These are phyloP conservation scores for Drosophila emarginata DNA, from an alignment of 2,888 invertebrate species.

Conservation along the genomic window DNA sequence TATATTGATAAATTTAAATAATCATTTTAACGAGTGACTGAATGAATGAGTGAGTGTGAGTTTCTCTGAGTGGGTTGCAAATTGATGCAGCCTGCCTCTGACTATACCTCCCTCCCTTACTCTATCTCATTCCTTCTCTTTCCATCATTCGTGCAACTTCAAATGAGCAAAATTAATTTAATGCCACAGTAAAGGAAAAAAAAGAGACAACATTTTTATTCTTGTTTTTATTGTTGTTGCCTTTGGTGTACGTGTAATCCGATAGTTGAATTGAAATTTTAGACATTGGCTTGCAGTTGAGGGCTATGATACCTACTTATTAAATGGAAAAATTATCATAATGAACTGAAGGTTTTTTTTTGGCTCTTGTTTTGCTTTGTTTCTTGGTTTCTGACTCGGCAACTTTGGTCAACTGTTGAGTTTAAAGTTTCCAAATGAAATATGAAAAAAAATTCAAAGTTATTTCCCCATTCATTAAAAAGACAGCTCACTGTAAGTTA, in stretches of 20 bases:
- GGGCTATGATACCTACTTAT: slow-evolving; percentile 72
- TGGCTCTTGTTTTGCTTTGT: neutral
- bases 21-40: slow-evolving; percentile 75
- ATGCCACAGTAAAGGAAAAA: slow-evolving; percentile 56
- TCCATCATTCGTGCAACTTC: slow-evolving; percentile 45
- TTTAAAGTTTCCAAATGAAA: neutral
- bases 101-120: neutral
- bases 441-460: neutral
- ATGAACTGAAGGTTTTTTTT: slow-evolving; percentile 1
- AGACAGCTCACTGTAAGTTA: slow-evolving; percentile 28
- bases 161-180: slow-evolving; percentile 78
- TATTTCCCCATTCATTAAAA: slow-evolving; percentile 1
- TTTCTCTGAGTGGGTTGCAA: slow-evolving; percentile 57
- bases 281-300: slow-evolving; percentile 73
- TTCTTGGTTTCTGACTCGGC: neutral
- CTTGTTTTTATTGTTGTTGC: neutral
- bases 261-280: slow-evolving; percentile 75
- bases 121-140: neutral
- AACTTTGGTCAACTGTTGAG: neutral
- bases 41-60: slow-evolving; percentile 22
- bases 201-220: slow-evolving; percentile 42
- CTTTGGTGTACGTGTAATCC: slow-evolving; percentile 72
- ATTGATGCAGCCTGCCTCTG: slow-evolving; percentile 54
- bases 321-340: slow-evolving; percentile 55
- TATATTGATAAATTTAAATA: slow-evolving; percentile 78